These are phyloP conservation scores for Procambarus clarkii DNA, from an alignment of 1,140 invertebrate species.

Conservation along the genomic window DNA sequence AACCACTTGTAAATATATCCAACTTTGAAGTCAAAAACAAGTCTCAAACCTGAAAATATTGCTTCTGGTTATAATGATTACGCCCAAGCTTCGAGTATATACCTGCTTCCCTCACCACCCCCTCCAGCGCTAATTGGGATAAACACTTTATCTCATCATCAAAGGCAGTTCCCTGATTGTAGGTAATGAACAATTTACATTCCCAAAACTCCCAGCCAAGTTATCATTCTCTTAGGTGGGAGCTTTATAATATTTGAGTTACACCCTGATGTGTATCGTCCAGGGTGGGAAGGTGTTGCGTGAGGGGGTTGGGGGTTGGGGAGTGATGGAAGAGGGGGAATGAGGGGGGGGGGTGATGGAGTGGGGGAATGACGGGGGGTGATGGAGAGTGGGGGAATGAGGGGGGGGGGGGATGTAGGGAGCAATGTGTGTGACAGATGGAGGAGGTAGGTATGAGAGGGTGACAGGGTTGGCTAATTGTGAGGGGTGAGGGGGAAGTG, in stretches of 20 bases:
- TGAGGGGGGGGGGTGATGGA: neutral
- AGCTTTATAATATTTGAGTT: neutral
- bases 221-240: neutral
- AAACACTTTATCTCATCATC: neutral
- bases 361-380: neutral
- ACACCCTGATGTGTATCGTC: neutral
- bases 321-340: neutral
- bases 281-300: neutral
- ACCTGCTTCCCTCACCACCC: too few relatives aligned
- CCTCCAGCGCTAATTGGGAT: neutral
- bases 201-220: neutral
- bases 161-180: neutral
- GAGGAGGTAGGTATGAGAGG: too few relatives aligned
- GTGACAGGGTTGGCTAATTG: too few relatives aligned
- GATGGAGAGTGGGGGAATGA: neutral
- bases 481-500: too few relatives aligned
- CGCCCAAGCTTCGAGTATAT: too few relatives aligned
- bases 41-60: too few relatives aligned
- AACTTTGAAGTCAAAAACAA: too few relatives aligned
- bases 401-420: too few relatives aligned
- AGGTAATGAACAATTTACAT: constrained; percentile 7
- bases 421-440: neutral
- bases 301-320: neutral
- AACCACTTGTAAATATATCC: too few relatives aligned
- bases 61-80: too few relatives aligned